These are phyloP conservation scores for Maniola hyperantus DNA, from an alignment of 2,888 invertebrate species.

Conservation along the genomic window DNA sequence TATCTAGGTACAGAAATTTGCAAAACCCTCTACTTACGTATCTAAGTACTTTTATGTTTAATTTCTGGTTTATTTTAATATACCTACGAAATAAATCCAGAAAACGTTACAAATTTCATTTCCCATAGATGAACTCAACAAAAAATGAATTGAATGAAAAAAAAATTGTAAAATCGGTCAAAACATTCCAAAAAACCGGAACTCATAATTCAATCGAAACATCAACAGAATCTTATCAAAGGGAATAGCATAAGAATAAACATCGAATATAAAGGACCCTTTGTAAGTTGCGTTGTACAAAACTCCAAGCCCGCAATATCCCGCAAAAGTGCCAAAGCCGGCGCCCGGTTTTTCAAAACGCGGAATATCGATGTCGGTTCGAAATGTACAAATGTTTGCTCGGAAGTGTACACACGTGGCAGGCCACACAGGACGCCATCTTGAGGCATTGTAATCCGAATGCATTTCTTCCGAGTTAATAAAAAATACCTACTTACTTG, in stretches of 20 bases:
- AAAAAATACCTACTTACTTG: no score
- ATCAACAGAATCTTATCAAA: constrained; percentile 66
- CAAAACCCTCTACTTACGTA: no score
- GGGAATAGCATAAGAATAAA: constrained; percentile 64
- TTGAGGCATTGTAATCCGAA: constrained; percentile 35
- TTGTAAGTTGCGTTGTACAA: constrained; percentile 54
- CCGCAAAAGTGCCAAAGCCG: constrained; percentile 46
- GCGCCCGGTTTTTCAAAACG: constrained; percentile 68
- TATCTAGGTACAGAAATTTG: neutral
- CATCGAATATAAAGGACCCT: constrained; percentile 52
- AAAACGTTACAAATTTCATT: neutral
- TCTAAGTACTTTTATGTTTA: no score
- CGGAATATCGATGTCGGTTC: constrained; percentile 74
- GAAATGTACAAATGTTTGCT: constrained; percentile 76
- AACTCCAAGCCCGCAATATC: constrained; percentile 35
- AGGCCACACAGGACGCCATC: constrained; percentile 74
- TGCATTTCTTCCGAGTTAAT: constrained; percentile 4
- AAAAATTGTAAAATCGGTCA: constrained; percentile 55
- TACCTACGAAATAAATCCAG: no score
- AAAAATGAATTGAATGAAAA: constrained; percentile 7
- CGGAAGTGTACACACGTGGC: constrained; percentile 64
- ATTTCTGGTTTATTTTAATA: no score
- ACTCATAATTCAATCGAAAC: constrained; percentile 70
- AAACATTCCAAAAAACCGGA: constrained; percentile 61
- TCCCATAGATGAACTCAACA: constrained; percentile 1